A percentile compares a stretch with the other conserved stretches of the same genome.
These are phyloP conservation scores for Aphelenchoides fujianensis DNA, from an alignment of 1,140 invertebrate species.

Conservation along the genomic window DNA sequence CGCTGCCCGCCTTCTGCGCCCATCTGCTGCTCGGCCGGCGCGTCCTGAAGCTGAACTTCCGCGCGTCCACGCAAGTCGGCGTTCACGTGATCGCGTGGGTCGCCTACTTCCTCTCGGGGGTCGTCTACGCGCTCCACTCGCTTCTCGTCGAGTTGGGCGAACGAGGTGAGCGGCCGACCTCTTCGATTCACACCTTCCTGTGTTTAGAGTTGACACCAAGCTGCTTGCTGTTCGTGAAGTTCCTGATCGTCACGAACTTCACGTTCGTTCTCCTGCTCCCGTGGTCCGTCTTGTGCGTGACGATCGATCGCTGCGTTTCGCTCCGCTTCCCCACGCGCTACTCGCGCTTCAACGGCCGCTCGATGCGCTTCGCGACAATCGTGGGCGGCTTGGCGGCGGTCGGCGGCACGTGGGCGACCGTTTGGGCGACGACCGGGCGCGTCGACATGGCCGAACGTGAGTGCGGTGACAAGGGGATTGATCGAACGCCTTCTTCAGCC, in stretches of 20 bases:
- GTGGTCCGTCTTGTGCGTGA: background rate
- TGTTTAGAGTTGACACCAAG: background rate
- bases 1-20: background rate
- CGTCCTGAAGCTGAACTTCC: background rate
- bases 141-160: background rate
- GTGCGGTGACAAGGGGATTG: background rate
- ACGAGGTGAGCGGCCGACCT: background rate
- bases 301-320: background rate
- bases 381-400: background rate
- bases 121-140: background rate
- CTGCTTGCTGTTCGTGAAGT: background rate
- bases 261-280: background rate
- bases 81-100: background rate
- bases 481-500: background rate
- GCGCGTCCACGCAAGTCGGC: background rate
- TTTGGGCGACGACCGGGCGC: background rate
- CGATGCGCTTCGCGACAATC: background rate
- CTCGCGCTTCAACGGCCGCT: background rate
- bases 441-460: background rate
- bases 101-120: background rate
- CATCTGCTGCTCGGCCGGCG: background rate
- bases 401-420: background rate
- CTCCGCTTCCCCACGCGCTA: background rate
- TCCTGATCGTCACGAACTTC: background rate
- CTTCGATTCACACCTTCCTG: background rate